These are phyloP conservation scores for Musca domestica DNA, from an alignment of 1,140 invertebrate species.

Conservation along the genomic window DNA sequence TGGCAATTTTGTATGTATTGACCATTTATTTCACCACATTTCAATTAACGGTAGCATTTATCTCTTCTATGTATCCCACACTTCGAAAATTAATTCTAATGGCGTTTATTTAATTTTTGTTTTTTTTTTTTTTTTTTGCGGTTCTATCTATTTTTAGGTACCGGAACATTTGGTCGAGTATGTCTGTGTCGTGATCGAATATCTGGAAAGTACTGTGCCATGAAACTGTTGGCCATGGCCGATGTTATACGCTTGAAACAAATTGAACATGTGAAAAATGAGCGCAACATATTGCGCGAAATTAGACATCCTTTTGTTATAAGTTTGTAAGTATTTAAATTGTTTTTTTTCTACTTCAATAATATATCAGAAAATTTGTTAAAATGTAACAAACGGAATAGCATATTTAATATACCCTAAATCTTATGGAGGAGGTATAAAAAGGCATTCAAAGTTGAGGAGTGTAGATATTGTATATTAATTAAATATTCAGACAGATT, in stretches of 20 bases:
- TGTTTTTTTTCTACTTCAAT: slow-evolving; percentile 1
- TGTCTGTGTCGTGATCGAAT: slow-evolving; percentile 78
- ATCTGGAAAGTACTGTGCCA: slow-evolving; percentile 76
- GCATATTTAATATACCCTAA: too few species aligned
- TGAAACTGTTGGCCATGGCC: slow-evolving; percentile 89
- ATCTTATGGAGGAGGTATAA: too few species aligned
- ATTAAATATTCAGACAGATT: too few species aligned
- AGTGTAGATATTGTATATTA: too few species aligned
- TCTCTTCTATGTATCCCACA: neutral
- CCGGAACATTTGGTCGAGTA: slow-evolving; percentile 91
- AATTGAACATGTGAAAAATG: slow-evolving; percentile 93
- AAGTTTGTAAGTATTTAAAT: slow-evolving; percentile 75
- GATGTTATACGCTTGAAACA: slow-evolving; percentile 91
- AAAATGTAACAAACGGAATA: too few species aligned
- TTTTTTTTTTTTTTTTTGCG: neutral
- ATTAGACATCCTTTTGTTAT: slow-evolving; percentile 93
- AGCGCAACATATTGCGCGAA: slow-evolving; percentile 84
- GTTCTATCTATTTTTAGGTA: slow-evolving; percentile 66
- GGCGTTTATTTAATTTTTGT: too few species aligned
- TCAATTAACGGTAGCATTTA: neutral
- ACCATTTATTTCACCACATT: neutral
- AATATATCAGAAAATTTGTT: too few species aligned
- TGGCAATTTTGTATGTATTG: neutral
- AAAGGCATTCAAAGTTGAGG: too few species aligned
- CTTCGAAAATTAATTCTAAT: neutral